phyloP scores from a whole-genome alignment of 2,888 invertebrate species.

The Drosophila subsilvestris region DNA sequence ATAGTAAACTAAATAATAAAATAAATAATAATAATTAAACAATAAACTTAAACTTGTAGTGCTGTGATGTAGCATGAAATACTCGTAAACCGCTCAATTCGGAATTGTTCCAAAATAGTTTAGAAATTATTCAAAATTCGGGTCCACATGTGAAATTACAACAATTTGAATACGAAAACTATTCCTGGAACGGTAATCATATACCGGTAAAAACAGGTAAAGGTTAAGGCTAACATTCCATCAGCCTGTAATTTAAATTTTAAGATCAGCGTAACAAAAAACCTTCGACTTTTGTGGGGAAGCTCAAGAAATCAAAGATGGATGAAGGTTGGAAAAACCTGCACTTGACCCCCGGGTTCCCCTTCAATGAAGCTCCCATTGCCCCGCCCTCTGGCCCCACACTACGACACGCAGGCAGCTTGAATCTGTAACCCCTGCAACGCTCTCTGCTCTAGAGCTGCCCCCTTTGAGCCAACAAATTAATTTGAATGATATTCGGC shows the following conservation, averaged over 20 bases:
- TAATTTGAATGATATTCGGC: conserved; percentile 55
- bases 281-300: background rate
- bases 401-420: conserved; percentile 20
- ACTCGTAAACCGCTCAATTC: too few relatives aligned
- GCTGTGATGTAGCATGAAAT: too few relatives aligned
- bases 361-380: conserved; percentile 39
- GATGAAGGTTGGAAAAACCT: background rate
- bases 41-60: too few relatives aligned
- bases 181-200: background rate
- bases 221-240: background rate
- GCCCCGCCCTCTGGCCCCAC: background rate
- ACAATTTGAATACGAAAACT: background rate
- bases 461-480: conserved; percentile 45
- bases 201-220: background rate
- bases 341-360: conserved; percentile 44
- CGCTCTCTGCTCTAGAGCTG: background rate
- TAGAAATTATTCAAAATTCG: too few relatives aligned
- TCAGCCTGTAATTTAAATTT: background rate
- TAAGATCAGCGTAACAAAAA: background rate
- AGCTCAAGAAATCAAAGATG: background rate
- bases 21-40: too few relatives aligned
- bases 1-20: too few relatives aligned
- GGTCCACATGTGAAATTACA: background rate
- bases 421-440: conserved; percentile 39
- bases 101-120: background rate